Conservation (phyloP, 2,797 vertebrate genomes). For the Cottoperca gobio region DNA sequence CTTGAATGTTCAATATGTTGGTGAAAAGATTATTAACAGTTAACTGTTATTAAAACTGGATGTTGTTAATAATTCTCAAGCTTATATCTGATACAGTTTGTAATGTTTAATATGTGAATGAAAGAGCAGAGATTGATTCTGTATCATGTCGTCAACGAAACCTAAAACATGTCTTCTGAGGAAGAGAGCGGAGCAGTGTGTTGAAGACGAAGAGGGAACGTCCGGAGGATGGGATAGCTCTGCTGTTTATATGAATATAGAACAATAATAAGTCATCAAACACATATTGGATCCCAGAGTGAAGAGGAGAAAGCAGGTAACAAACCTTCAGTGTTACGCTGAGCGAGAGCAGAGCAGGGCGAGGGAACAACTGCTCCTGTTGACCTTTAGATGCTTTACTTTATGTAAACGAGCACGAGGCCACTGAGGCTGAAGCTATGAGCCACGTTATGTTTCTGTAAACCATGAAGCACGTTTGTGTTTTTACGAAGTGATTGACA, state of each 20-base stretch:
- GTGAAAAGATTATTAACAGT: background rate
- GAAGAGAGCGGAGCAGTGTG: slow-evolving; percentile 25
- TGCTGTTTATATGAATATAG: slow-evolving; percentile 30
- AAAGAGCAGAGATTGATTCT: slow-evolving; percentile 38
- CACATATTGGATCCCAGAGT: background rate
- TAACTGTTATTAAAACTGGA: background rate
- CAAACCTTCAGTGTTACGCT: background rate
- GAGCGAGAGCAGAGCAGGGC: background rate
- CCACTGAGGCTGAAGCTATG: background rate
- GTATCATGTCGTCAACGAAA: slow-evolving; percentile 40
- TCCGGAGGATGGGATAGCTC: slow-evolving; percentile 20
- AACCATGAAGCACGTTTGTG: background rate
- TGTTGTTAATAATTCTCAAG: slow-evolving; percentile 15
- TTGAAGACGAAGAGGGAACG: slow-evolving; percentile 9
- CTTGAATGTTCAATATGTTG: background rate
- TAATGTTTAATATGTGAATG: background rate
- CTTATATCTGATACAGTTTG: background rate
- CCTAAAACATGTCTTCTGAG: slow-evolving; percentile 24
- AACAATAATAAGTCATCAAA: slow-evolving; percentile 33
- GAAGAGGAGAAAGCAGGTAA: slow-evolving; percentile 6
- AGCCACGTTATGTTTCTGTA: background rate
- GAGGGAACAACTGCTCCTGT: background rate
- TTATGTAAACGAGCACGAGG: no score
- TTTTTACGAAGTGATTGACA: slow-evolving; percentile 32
- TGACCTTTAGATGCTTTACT: background rate